A percentile compares a stretch with the other conserved stretches of the same genome.
Conservation (phyloP, 1,140 invertebrate species). For the Papilio helenus region DNA sequence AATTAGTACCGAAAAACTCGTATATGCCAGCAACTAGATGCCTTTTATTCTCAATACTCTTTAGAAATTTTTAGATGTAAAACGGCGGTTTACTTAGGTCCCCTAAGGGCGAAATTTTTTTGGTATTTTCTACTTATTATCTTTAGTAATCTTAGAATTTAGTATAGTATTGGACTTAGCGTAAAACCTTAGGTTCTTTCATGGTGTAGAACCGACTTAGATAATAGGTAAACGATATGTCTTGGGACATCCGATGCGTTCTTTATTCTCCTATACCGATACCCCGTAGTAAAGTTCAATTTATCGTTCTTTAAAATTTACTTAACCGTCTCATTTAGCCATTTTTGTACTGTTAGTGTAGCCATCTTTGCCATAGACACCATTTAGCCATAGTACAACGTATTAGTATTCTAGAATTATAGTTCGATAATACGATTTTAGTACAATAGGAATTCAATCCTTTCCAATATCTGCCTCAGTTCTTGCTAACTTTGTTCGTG, state of each 20-base stretch:
- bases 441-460: neutral
- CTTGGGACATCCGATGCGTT: slow-evolving; percentile 8
- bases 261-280: neutral
- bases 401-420: neutral
- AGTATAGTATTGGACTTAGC: slow-evolving; percentile 17
- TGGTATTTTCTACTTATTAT: slow-evolving; percentile 11
- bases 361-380: too few species aligned
- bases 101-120: neutral
- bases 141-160: slow-evolving; percentile 25
- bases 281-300: neutral
- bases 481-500: neutral
- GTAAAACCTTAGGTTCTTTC: slow-evolving; percentile 12
- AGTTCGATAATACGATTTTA: neutral
- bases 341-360: neutral
- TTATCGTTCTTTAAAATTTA: neutral
- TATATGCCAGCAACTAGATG: slow-evolving; percentile 19
- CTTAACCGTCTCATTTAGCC: neutral
- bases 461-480: neutral
- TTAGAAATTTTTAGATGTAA: slow-evolving; percentile 18
- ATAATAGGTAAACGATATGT: neutral
- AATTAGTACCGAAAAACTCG: slow-evolving; percentile 27
- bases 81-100: slow-evolving; percentile 6
- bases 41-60: slow-evolving; percentile 28
- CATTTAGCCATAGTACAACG: neutral
- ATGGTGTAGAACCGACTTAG: neutral